These are phyloP conservation scores for Platycercus adscitus DNA, from an alignment of 2,113 vertebrate species.

Conservation along the genomic window DNA sequence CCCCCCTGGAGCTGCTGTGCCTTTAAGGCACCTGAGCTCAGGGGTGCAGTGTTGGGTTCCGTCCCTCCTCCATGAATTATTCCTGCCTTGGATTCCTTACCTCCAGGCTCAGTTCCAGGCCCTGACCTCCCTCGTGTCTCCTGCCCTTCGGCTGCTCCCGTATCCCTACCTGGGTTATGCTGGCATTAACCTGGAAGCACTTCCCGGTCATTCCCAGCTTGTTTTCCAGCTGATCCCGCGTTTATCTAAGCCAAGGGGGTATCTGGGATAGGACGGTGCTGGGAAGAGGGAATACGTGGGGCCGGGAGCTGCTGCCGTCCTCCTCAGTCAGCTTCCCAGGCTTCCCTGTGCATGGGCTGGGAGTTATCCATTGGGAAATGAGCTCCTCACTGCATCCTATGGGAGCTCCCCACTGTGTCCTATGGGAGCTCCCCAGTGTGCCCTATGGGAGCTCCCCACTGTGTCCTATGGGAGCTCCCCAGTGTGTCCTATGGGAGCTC, in stretches of 20 bases:
- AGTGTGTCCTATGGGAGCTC: no score
- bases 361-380: no score
- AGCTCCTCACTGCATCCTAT: background rate
- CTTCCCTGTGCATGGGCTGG: no score
- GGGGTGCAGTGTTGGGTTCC: background rate
- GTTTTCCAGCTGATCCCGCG: background rate
- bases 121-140: no score
- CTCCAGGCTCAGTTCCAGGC: no score
- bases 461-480: no score
- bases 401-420: no score
- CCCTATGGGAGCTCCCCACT: fast-evolving
- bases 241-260: background rate
- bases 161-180: background rate
- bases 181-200: no score
- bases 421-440: fast-evolving
- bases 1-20: no score
- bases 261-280: background rate
- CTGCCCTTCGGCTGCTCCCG: no score
- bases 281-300: background rate
- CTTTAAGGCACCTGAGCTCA: no score
- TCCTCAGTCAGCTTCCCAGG: no score
- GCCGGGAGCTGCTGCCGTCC: background rate
- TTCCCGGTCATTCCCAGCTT: background rate
- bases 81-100: background rate
- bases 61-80: background rate